A percentile compares a stretch with the other conserved stretches of the same genome.
phyloP scores from a whole-genome alignment of 2,113 vertebrate genomes.

The Rafetus swinhoei region DNA sequence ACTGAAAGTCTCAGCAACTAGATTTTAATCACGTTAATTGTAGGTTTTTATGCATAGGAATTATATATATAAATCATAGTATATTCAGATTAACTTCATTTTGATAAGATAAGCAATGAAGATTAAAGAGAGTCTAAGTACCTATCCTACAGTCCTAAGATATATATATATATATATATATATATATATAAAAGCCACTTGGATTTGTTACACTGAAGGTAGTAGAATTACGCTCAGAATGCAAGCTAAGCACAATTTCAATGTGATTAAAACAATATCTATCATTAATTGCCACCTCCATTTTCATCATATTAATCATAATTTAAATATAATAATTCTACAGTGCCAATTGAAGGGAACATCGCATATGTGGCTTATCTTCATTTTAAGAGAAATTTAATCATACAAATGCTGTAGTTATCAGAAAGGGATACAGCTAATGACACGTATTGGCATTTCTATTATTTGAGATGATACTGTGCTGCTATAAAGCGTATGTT shows the following conservation, averaged over 20 bases:
- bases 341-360: neutral
- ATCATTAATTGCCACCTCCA: neutral
- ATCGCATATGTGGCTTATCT: neutral
- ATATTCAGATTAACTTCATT: conserved; percentile 29
- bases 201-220: neutral
- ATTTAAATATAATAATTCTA: neutral
- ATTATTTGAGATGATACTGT: neutral
- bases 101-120: conserved; percentile 5
- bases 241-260: neutral
- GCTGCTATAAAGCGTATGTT: neutral
- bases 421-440: neutral
- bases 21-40: conserved; percentile 40
- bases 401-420: neutral
- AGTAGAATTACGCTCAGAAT: neutral
- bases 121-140: neutral
- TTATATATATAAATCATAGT: neutral
- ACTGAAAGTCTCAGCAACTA: conserved; percentile 15
- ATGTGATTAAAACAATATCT: neutral
- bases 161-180: neutral
- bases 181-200: neutral
- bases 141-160: neutral
- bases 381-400: neutral
- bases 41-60: conserved; percentile 7
- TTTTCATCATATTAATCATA: conserved; percentile 11
- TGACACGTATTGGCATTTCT: neutral